phyloP scores from a whole-genome alignment of 2,113 vertebrate genomes.

The Poeciliopsis prolifica region DNA sequence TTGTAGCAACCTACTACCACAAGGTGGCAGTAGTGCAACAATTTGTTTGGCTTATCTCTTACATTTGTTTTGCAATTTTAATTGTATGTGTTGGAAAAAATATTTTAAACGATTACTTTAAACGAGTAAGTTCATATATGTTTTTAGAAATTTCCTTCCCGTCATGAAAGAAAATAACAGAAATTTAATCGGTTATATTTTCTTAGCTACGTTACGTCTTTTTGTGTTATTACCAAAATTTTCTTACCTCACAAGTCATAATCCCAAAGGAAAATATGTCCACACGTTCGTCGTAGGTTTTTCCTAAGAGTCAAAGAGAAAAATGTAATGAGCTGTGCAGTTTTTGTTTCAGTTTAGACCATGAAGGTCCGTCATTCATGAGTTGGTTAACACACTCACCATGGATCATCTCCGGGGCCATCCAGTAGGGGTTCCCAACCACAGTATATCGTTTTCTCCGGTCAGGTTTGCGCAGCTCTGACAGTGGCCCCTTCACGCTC shows the following conservation, averaged over 20 bases:
- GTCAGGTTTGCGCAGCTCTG: slow-evolving; percentile 85
- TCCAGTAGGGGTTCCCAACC: slow-evolving; percentile 98
- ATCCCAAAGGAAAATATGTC: slow-evolving; percentile 98
- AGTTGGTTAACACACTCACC: slow-evolving; percentile 74
- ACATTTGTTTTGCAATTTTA: not conserved
- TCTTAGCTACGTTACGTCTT: not conserved
- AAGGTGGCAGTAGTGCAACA: not conserved
- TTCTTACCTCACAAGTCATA: slow-evolving; percentile 91
- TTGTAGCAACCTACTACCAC: not conserved
- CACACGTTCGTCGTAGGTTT: slow-evolving; percentile 94
- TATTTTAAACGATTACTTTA: not conserved
- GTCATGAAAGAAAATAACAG: not conserved
- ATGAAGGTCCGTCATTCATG: not conserved
- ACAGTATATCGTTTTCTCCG: slow-evolving; percentile 95
- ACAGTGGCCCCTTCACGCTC: slow-evolving; percentile 61
- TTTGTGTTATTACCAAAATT: not conserved
- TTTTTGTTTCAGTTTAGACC: not conserved
- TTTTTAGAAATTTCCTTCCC: not conserved
- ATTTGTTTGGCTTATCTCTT: not conserved
- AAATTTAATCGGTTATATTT: not conserved
- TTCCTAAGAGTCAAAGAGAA: slow-evolving; percentile 76
- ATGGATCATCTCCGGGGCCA: slow-evolving; percentile 98
- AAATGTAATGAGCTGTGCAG: not conserved
- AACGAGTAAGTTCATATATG: not conserved
- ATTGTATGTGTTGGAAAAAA: not conserved